Base-by-base conservation (phyloP, 2,888 invertebrate species). In the Amiota communis region DNA sequence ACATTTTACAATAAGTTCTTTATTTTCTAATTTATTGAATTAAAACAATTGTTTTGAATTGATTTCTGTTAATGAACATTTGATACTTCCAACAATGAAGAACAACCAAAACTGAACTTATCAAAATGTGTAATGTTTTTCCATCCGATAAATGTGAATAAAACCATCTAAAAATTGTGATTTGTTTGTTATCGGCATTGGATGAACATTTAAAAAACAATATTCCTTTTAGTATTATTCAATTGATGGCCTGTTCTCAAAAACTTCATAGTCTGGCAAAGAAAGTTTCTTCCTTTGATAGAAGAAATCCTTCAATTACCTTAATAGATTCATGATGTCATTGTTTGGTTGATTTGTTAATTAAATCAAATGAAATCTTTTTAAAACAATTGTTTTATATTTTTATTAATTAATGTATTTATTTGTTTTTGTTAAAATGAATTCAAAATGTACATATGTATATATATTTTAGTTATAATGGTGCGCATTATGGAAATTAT, bases 121-220 rank as follows among this genome's bases (percentile, higher is more conserved):
- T 77, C 78, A 10, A 86, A 85, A 74, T 84, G 84, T 23, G 81
- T 82, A 86, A 85, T 84, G 85, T 81, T 82, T 81, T 82, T 87
- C 86, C 80, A 80, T 74, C 78, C 75, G 74, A 81, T 83, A 87
- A 82, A 80, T 13, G 49, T 13, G 36, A 36, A 36, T 36, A 3
- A 2, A 23, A 3, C 23, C 23, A 23, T 23, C 23, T 23, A 23
- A 23, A 23, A 36, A 6, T 36, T 85, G n/a, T n/a, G n/a, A n/a
- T n/a, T n/a, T n/a, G n/a, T n/a, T n/a, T n/a, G n/a, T n/a, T 86
- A 85, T 80, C 72, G 72, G 75, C 36, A 17, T 47, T 72, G 79
- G 86, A 86, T 51, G 78, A 81, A 80, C 80, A 75, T 86, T 84
- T 83, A 69, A 78, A 76, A 73, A 85, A 79, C 76, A 84, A 86